Conservation (phyloP, 1,140 invertebrate species). For the Pogonus chalceus region DNA sequence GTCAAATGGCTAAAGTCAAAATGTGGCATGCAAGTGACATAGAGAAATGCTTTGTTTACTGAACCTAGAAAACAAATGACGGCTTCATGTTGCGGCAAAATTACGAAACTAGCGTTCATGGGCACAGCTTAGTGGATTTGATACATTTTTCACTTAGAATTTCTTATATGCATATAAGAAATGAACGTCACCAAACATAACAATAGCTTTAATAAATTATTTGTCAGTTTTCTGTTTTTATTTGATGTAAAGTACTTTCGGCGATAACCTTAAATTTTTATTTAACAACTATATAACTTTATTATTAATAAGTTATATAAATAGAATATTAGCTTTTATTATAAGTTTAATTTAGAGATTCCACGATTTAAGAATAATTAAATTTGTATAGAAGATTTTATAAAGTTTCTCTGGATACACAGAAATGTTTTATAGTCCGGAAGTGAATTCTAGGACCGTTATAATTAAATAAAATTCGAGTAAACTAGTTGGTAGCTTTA, state of each 20-base stretch:
- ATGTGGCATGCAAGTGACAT: neutral
- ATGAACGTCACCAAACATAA: neutral
- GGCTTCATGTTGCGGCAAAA: neutral
- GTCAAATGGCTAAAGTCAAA: neutral
- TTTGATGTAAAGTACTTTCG: neutral
- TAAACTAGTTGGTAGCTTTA: too few species aligned
- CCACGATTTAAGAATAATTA: too few species aligned
- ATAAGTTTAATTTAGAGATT: too few species aligned
- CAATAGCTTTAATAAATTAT: neutral
- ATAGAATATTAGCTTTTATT: too few species aligned
- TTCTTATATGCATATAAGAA: neutral
- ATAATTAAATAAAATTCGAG: too few species aligned
- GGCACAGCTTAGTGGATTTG: neutral
- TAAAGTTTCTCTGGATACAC: too few species aligned
- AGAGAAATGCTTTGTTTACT: conserved; percentile 1
- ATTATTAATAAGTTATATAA: too few species aligned
- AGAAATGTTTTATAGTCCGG: too few species aligned
- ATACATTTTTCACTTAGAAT: neutral
- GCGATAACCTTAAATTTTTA: too few species aligned
- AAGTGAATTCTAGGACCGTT: too few species aligned
- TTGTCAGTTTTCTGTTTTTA: neutral
- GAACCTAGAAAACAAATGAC: neutral
- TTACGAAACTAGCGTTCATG: neutral
- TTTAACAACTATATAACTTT: too few species aligned
- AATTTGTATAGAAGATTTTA: too few species aligned